Conservation (phyloP, 2,797 vertebrate genomes). For the Aldrovandia affinis region DNA sequence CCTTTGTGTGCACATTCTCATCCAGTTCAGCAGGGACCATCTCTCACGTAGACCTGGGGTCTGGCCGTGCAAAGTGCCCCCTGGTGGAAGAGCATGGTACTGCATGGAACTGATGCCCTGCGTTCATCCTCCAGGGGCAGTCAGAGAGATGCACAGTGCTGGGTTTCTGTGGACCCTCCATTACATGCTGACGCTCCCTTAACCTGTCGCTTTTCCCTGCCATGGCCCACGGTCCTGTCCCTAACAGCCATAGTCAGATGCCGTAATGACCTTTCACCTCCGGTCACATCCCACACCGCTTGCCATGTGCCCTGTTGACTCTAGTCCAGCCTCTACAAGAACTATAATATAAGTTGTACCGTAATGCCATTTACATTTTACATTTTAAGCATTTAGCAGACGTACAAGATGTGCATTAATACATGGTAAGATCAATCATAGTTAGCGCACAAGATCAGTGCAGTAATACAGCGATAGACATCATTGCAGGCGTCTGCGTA, state of each 20-base stretch:
- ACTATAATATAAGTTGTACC: background rate
- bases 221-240: background rate
- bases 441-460: no score
- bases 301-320: background rate
- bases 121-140: background rate
- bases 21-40: background rate
- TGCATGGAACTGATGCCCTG: background rate
- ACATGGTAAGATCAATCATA: no score
- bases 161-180: background rate
- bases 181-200: slow-evolving; percentile 1
- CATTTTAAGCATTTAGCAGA: no score
- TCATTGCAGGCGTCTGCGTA: no score
- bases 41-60: background rate
- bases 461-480: no score
- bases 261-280: background rate
- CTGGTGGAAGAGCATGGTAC: background rate
- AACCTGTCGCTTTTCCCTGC: background rate
- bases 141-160: background rate
- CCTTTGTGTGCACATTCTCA: background rate
- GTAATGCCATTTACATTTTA: no score
- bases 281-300: background rate
- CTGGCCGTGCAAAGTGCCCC: background rate
- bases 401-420: no score
- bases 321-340: background rate
- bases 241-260: background rate